Conservation (phyloP, 2,113 vertebrate genomes). For the Chaetorhynchus papuensis region DNA sequence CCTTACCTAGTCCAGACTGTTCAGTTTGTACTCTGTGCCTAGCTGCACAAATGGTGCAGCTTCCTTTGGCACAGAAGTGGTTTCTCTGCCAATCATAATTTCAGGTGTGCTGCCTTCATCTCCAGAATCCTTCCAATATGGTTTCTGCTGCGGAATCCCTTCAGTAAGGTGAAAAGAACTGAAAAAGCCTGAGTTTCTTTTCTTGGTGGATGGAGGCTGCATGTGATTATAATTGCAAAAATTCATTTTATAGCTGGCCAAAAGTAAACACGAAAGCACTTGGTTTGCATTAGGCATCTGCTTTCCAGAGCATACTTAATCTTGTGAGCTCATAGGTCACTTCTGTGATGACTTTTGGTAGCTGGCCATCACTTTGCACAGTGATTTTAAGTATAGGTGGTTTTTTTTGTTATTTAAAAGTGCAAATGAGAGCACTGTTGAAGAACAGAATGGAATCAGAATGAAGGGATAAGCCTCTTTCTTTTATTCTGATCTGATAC, state of each 20-base stretch:
- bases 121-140: neutral
- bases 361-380: neutral
- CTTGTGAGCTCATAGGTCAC: neutral
- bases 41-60: neutral
- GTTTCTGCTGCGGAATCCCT: neutral
- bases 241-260: neutral
- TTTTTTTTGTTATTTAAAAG: neutral
- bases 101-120: neutral
- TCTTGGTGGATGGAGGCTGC: neutral
- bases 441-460: neutral
- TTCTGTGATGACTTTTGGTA: neutral
- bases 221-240: neutral
- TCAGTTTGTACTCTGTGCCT: neutral
- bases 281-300: neutral
- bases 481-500: neutral
- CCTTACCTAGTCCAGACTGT: accelerated
- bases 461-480: neutral
- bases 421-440: neutral
- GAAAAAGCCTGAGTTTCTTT: neutral
- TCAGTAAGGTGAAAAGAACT: neutral
- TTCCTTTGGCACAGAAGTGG: neutral
- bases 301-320: neutral
- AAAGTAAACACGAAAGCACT: neutral
- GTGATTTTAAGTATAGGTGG: neutral
- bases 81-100: neutral